These are phyloP conservation scores for Epistrophe grossulariae DNA, from an alignment of 2,888 invertebrate species.

Conservation along the genomic window DNA sequence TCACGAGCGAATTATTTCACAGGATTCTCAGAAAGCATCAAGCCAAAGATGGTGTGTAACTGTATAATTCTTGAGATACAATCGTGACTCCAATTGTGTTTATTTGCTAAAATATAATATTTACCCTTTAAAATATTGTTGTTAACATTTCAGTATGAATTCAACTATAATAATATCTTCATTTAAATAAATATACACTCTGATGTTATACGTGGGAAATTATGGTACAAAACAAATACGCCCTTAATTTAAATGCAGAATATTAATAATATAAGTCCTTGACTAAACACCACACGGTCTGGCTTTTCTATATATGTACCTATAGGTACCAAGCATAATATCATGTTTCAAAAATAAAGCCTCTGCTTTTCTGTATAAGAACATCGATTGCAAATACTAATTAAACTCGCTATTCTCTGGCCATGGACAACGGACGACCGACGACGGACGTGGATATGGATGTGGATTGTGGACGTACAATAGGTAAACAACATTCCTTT, in stretches of 20 bases:
- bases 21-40: no score
- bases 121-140: neutral
- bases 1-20: no score
- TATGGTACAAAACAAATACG: constrained; percentile 13
- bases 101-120: neutral
- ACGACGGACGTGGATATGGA: no score
- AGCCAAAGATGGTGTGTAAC: no score
- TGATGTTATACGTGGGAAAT: neutral
- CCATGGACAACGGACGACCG: neutral
- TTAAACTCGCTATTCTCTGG: constrained; percentile 39
- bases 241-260: constrained; percentile 20
- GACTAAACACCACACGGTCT: neutral
- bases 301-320: neutral
- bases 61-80: no score
- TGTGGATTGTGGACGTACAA: neutral
- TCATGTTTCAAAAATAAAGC: constrained; percentile 51
- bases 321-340: constrained; percentile 15
- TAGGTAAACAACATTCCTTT: constrained; percentile 14
- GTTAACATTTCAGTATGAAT: neutral
- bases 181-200: constrained; percentile 17
- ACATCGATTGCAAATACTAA: constrained; percentile 60
- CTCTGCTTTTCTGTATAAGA: constrained; percentile 13
- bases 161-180: constrained; percentile 3
- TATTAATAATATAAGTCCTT: constrained; percentile 18
- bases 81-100: neutral